Base-by-base conservation (phyloP, 2,797 vertebrate genomes). In the Chaenodraco wilsoni region DNA sequence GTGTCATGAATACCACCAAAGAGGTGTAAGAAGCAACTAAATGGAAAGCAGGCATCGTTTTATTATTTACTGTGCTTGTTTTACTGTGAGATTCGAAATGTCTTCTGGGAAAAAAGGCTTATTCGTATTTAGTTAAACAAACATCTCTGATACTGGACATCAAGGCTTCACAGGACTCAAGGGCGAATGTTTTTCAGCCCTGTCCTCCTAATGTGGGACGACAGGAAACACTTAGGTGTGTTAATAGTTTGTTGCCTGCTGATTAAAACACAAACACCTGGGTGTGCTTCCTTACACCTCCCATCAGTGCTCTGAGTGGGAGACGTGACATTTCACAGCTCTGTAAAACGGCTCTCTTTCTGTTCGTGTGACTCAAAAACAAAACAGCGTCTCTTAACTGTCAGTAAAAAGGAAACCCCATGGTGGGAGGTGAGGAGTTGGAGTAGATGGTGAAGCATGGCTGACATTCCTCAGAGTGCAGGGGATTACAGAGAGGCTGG, bases 251-350 rank as follows among this genome's bases (percentile, higher is more conserved):
- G 55, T 16, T 69, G 27, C 76, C 64, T 57, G 79, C 72, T 72
- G 77, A 83, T 83, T 66, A 10, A 73, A 83, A 88, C 60, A 76
- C 81, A 89, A 88, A 90, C 86, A 88, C 59, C 17, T 51, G 45
- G 50, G 84, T 79, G 90, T 69, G 81, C 33, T 72, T 80, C 71
- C 76, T 74, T 10, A 11, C 84, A 74, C 83, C 81, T 58, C 67
- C 69, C 43, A 54, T 75, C 70, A 76, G 51, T 0, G 54, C 46
- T 65, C 66, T 40, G 19, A 2, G 65, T 2, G 37, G 58, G 68
- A 78, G 4, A 60, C 72, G 90, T 84, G 79, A 90, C 68, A 87
- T 83, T 72, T 85, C 76, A 89, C 89, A 84, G 27, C 79, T 75
- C 72, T 49, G 33, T 71, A 78, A 83, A 59, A 69, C 2, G 7